Percentiles rank a stretch among this genome's conserved stretches.
These are phyloP conservation scores for Dynastes grantii DNA, from an alignment of 2,888 invertebrate genomes.

Conservation along the genomic window DNA sequence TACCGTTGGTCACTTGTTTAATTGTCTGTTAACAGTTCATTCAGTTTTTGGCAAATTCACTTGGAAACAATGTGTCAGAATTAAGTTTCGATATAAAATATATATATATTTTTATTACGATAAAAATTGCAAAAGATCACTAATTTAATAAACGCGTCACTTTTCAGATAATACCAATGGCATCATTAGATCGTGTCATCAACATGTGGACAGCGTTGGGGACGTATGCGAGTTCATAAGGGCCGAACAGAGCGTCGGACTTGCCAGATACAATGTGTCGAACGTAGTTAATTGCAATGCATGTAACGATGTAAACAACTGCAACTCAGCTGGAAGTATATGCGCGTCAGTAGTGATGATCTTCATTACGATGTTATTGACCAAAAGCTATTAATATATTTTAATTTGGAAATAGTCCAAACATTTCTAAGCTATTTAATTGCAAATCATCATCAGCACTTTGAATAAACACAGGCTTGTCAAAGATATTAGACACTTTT, in stretches of 20 bases:
- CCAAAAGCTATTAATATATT: constrained; percentile 5
- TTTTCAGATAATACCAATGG: constrained; percentile 68
- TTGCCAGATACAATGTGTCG: background rate
- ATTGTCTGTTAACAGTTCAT: too few species aligned
- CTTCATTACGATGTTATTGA: constrained; percentile 1
- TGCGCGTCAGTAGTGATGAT: constrained; percentile 63
- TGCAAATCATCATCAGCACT: background rate
- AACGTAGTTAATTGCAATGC: constrained; percentile 30
- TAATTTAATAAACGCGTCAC: background rate
- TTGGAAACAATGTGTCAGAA: too few species aligned
- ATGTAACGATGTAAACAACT: constrained; percentile 48
- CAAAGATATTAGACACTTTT: too few species aligned
- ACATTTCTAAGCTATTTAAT: background rate
- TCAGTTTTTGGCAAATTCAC: too few species aligned
- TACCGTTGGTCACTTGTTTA: too few species aligned
- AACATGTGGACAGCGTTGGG: constrained; percentile 69
- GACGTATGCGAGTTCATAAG: constrained; percentile 68
- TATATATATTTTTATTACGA: too few species aligned
- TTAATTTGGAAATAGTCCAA: too few species aligned
- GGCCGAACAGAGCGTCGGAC: background rate
- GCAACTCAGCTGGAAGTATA: constrained; percentile 52
- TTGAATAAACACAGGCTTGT: too few species aligned
- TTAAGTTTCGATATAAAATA: too few species aligned
- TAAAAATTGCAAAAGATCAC: too few species aligned
- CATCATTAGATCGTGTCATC: constrained; percentile 68